Base-by-base conservation (phyloP, 1,140 invertebrate genomes). In the Drosophila melanica region DNA sequence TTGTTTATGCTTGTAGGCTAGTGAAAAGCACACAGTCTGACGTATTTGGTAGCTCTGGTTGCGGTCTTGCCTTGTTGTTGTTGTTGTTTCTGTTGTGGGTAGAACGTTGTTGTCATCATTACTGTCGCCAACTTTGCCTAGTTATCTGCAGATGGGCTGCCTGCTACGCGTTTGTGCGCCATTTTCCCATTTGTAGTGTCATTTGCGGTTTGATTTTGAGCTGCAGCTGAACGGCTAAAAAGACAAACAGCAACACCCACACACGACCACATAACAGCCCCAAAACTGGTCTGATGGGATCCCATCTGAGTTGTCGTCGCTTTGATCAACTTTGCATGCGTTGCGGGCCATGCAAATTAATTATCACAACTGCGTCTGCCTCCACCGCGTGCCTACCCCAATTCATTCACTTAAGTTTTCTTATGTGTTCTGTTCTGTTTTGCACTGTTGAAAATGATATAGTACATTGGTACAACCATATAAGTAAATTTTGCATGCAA, bases 181-280 rank as follows among this genome's bases (percentile, higher is more conserved):
- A 72, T 76, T 79, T 66, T 70, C 60, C 41, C 81, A 74, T 77
- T 84, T 85, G 81, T 75, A 81, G 64, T 77, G 77, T 66, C 81
- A 71, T 85, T 85, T 86, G 81, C 57, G 82, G 82, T 79, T 76
- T 87, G 82, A 87, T 79, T 86, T 72, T 75, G 77, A 58, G 57
- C 8, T 55, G 53, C 53, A 41, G 35, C 18, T 27, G 18, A 11
- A 30, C 47, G 3, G 3, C 12, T 12, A 30, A 4, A 37, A 30
- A 35, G 18, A 23, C 35, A 35, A 48, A 27, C 45, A 69, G 42
- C 10, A 7, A 33, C 20, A 27, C 48, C 37, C 16, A 11, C 27
- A 35, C 16, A 11, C 48, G n/a, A n/a, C 18, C 23, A 54, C 16
- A 47, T 27, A 62, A 37, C 41, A 60, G 44, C 58, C 58, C 57